A percentile compares a stretch with the other conserved stretches of the same genome.
These are phyloP conservation scores for Prunella strophiata DNA, from an alignment of 2,797 vertebrate species.

Conservation along the genomic window DNA sequence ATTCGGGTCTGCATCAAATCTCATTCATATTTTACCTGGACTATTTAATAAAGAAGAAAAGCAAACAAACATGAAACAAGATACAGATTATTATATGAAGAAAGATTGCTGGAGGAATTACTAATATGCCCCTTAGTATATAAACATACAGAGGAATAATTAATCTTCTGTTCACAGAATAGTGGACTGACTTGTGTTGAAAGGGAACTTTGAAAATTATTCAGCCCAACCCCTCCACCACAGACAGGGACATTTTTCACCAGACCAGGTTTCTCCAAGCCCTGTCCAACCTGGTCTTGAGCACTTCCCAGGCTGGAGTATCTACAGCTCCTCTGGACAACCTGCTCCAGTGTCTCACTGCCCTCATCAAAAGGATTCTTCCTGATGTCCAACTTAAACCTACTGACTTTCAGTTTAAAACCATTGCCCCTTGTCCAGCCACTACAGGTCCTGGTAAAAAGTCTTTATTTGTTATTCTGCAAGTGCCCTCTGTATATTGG, in stretches of 20 bases:
- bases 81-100: neutral
- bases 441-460: neutral
- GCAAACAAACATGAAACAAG: neutral
- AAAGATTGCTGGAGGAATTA: neutral
- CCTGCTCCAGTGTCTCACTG: neutral
- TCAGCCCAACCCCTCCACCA: neutral
- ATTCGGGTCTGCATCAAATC: neutral
- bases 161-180: neutral
- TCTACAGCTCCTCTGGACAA: neutral
- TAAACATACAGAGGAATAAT: neutral
- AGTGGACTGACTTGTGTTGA: neutral
- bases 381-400: neutral
- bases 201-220: neutral
- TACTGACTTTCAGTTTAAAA: neutral
- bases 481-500: fast-evolving
- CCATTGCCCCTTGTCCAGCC: neutral
- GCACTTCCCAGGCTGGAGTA: fast-evolving
- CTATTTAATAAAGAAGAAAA: neutral
- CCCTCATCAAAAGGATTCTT: neutral
- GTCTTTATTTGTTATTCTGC: neutral
- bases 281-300: neutral
- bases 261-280: neutral
- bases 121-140: neutral
- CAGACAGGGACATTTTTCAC: neutral
- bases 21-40: neutral